A percentile compares a stretch with the other conserved stretches of the same genome.
Conservation (phyloP, 2,113 vertebrate species). For the Malurus cyaneus region DNA sequence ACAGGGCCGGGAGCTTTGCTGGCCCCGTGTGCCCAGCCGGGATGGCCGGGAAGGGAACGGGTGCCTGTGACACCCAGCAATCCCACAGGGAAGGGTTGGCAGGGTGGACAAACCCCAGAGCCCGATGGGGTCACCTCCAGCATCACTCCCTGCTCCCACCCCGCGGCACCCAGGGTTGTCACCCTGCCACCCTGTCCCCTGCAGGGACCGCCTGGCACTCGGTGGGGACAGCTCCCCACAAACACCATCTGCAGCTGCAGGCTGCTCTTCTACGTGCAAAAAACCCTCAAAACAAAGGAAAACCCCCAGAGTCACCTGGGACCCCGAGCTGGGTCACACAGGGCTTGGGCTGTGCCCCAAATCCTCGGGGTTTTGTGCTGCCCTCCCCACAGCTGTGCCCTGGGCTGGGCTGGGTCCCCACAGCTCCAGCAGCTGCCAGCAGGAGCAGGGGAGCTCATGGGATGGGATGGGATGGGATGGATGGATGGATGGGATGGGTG, state of each 20-base stretch:
- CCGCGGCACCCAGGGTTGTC: neutral
- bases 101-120: too few species aligned
- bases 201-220: neutral
- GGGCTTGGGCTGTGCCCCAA: neutral
- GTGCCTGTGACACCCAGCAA: too few species aligned
- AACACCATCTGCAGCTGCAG: neutral
- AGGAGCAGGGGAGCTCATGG: neutral
- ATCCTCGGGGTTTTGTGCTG: neutral
- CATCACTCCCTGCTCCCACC: neutral
- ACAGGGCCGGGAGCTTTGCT: too few species aligned
- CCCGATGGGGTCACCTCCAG: neutral
- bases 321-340: neutral
- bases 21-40: neutral
- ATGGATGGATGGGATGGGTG: too few species aligned
- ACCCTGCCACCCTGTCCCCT: too few species aligned
- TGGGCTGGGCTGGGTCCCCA: neutral
- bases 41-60: accelerated
- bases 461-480: too few species aligned
- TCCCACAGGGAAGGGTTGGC: neutral
- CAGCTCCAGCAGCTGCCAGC: neutral
- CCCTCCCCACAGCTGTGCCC: neutral
- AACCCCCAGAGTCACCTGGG: neutral
- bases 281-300: neutral
- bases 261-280: neutral
- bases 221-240: neutral